A percentile compares a stretch with the other conserved stretches of the same genome.
phyloP scores from a whole-genome alignment of 2,888 invertebrate species.

The Incurvaria masculella region DNA sequence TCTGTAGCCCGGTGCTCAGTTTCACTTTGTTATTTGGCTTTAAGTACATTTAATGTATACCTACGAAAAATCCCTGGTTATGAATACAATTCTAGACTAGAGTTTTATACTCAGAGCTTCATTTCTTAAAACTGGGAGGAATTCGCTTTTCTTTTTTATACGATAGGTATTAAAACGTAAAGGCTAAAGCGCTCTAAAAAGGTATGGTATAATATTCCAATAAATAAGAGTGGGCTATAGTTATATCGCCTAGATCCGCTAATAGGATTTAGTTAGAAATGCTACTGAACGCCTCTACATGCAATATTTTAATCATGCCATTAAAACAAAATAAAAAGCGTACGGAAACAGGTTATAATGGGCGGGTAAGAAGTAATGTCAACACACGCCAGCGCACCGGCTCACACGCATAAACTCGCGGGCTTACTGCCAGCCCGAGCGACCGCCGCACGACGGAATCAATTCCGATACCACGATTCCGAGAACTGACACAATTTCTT shows the following conservation, averaged over 20 bases:
- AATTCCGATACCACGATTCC: conserved; percentile 52
- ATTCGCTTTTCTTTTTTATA: too few relatives aligned
- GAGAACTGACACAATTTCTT: conserved; percentile 55
- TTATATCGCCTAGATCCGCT: not conserved
- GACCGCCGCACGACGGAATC: conserved; percentile 49
- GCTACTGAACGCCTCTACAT: not conserved
- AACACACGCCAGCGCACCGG: not conserved
- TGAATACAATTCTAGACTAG: too few relatives aligned
- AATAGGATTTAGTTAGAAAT: not conserved
- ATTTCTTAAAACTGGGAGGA: too few relatives aligned
- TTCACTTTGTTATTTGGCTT: too few relatives aligned
- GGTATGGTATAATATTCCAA: too few relatives aligned
- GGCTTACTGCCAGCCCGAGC: conserved; percentile 23
- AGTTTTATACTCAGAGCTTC: too few relatives aligned
- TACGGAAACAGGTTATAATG: not conserved
- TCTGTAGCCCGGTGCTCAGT: too few relatives aligned
- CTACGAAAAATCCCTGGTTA: too few relatives aligned
- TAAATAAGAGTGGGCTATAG: too few relatives aligned
- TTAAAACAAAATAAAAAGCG: not conserved
- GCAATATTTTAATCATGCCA: not conserved
- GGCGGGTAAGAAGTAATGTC: not conserved
- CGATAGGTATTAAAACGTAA: too few relatives aligned
- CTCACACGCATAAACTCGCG: conserved; percentile 35
- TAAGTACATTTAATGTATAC: too few relatives aligned
- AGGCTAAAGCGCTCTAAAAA: too few relatives aligned